A percentile compares a stretch with the other conserved stretches of the same genome.
These are phyloP conservation scores for Epinephelus coioides DNA, from an alignment of 2,797 vertebrate species.

Conservation along the genomic window DNA sequence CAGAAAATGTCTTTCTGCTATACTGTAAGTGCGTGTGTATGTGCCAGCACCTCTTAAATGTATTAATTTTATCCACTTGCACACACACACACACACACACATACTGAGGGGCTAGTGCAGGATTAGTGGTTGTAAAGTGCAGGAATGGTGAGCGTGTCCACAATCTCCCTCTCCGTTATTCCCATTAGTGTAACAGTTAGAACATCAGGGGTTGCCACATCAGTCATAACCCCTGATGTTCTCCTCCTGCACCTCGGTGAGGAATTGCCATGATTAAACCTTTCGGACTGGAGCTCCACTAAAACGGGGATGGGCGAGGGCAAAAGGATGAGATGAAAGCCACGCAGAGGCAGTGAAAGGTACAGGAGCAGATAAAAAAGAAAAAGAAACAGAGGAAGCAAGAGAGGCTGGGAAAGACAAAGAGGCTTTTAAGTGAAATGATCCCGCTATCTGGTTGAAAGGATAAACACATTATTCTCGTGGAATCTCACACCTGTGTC, in stretches of 20 bases:
- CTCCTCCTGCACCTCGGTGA: constrained; percentile 12
- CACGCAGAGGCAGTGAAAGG: constrained; percentile 19
- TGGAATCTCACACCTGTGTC: constrained; percentile 41
- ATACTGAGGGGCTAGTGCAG: neutral
- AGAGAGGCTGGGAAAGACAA: constrained; percentile 27
- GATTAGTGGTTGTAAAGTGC: constrained; percentile 12
- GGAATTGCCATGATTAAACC: constrained; percentile 46
- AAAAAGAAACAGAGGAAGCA: neutral
- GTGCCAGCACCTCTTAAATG: constrained; percentile 3
- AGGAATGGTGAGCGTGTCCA: neutral
- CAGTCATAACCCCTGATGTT: constrained; percentile 23
- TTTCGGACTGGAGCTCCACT: neutral
- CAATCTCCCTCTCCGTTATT: constrained; percentile 18
- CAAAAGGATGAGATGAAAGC: constrained; percentile 38
- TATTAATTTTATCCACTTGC: constrained; percentile 26
- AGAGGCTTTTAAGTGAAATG: constrained; percentile 31
- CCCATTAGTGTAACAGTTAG: constrained; percentile 41
- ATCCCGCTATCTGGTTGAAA: constrained; percentile 29
- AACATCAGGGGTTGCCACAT: constrained; percentile 30
- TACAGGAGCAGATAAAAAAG: constrained; percentile 6
- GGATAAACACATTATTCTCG: constrained; percentile 15
- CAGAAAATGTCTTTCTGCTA: constrained; percentile 21
- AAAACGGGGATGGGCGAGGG: constrained; percentile 1
- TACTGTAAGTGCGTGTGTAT: neutral
- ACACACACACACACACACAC: neutral